Conservation (phyloP, 2,113 vertebrate genomes). For the Castor canadensis region DNA sequence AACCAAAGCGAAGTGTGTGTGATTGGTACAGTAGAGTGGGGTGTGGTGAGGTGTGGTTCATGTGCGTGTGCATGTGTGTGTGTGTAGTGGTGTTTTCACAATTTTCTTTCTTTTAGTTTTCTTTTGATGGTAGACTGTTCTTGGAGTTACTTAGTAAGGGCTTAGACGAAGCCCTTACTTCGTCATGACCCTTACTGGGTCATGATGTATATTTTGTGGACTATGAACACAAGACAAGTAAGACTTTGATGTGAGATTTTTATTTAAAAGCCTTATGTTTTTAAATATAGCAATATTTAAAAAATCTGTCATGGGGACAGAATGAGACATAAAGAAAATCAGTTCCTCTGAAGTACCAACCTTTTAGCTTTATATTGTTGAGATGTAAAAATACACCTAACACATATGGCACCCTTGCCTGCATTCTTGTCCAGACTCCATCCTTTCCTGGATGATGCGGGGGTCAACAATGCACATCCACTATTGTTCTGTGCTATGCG, state of each 20-base stretch:
- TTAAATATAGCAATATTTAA: neutral
- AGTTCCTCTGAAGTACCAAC: neutral
- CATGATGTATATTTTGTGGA: neutral
- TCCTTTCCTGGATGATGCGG: neutral
- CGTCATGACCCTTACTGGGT: no score
- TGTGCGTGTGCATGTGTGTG: neutral
- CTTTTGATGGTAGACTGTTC: neutral
- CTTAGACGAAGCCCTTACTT: neutral
- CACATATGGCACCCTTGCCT: neutral
- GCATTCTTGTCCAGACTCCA: neutral
- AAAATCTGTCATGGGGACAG: neutral
- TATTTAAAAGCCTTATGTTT: neutral
- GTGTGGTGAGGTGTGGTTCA: neutral
- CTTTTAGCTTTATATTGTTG: neutral
- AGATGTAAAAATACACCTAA: neutral
- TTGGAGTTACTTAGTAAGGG: neutral
- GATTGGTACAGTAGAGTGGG: no score
- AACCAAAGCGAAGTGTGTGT: no score
- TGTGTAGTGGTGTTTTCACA: neutral
- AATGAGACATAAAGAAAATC: neutral
- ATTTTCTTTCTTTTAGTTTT: neutral
- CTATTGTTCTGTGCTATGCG: neutral
- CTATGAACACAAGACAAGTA: neutral
- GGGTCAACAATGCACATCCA: neutral
- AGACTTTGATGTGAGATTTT: neutral